Conservation (phyloP, 1,140 invertebrate species). For the Aphelinus certus region DNA sequence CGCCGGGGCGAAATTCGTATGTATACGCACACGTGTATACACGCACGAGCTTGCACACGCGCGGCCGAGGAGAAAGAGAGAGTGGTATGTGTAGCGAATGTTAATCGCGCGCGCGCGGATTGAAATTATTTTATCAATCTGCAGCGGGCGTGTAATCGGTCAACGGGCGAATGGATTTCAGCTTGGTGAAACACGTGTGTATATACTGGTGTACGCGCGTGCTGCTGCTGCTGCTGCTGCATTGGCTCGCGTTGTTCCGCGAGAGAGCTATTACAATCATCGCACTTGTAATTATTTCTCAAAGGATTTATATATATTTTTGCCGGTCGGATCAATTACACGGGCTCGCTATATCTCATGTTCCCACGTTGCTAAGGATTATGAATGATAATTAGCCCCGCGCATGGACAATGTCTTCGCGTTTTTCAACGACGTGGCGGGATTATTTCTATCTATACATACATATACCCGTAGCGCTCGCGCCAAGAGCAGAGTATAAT, state of each 20-base stretch:
- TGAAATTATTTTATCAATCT: conserved; percentile 23
- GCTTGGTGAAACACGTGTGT: background rate
- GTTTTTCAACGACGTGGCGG: background rate
- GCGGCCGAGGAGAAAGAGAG: too few relatives aligned
- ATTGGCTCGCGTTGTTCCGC: background rate
- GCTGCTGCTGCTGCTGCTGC: too few relatives aligned
- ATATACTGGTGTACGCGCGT: too few relatives aligned
- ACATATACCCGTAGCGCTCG: too few relatives aligned
- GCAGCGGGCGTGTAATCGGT: background rate
- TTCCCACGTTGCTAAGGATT: conserved; percentile 2
- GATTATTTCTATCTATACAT: too few relatives aligned
- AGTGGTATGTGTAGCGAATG: background rate
- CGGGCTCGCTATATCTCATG: background rate
- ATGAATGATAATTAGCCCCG: conserved; percentile 1
- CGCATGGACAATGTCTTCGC: conserved; percentile 17
- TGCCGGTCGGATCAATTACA: background rate
- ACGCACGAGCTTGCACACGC: too few relatives aligned
- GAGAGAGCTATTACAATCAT: conserved; percentile 9
- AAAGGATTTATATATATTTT: background rate
- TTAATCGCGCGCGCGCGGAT: background rate
- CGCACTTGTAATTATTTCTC: conserved; percentile 17
- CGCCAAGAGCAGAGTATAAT: background rate
- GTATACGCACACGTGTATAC: too few relatives aligned
- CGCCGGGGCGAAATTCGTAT: too few relatives aligned
- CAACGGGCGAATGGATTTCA: conserved; percentile 6